These are phyloP conservation scores for Helarctos malayanus DNA, from an alignment of 2,797 vertebrate species.

Conservation along the genomic window DNA sequence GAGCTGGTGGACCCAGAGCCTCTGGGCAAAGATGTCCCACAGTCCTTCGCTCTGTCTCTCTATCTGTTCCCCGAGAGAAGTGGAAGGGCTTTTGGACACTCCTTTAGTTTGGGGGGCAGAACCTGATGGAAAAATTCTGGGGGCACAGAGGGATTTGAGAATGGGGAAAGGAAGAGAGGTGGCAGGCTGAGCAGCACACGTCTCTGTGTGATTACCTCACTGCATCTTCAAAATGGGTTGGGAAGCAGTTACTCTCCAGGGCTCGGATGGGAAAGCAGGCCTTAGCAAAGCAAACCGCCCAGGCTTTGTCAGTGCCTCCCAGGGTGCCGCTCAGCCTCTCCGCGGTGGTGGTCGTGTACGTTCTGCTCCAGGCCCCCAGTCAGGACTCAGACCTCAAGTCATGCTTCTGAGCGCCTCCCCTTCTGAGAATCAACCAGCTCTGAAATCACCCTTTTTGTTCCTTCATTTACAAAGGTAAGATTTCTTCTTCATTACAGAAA, in stretches of 20 bases:
- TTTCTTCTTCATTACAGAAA: slow-evolving; percentile 32
- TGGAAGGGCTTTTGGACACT: not conserved
- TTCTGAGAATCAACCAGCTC: not conserved
- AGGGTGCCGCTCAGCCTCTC: not conserved
- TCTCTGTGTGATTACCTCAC: not conserved
- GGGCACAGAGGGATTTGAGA: not conserved
- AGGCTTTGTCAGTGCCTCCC: not conserved
- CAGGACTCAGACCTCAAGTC: not conserved
- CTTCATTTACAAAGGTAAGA: not conserved
- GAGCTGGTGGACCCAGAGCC: not conserved
- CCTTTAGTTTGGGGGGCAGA: not conserved
- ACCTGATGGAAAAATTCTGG: not conserved
- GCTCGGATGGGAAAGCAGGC: not conserved
- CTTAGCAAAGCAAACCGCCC: not conserved
- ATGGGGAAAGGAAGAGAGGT: not conserved
- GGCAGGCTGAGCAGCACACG: accelerated
- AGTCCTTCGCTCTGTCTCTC: not conserved
- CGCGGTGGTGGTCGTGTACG: accelerated
- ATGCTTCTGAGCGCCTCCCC: not conserved
- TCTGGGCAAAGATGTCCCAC: not conserved
- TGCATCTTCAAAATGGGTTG: not conserved
- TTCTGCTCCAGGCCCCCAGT: accelerated
- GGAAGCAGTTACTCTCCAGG: not conserved
- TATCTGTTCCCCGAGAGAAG: not conserved
- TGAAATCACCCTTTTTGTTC: not conserved